phyloP scores from a whole-genome alignment of 2,797 vertebrate species.

The Hoplostethus mediterraneus region DNA sequence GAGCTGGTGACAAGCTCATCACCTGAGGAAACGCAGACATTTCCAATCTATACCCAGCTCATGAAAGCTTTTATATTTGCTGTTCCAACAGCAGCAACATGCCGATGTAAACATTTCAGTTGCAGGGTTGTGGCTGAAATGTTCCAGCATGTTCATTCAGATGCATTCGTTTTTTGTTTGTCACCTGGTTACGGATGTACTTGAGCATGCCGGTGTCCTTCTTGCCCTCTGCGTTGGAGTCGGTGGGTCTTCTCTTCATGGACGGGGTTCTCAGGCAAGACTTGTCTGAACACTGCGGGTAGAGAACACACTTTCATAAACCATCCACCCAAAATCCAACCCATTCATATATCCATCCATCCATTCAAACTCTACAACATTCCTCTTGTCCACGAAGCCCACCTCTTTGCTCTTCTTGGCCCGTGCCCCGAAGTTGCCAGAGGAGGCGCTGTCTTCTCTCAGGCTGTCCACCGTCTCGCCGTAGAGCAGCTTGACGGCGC shows the following conservation, averaged over 20 bases:
- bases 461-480: constrained; percentile 95
- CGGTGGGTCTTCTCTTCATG: constrained; percentile 93
- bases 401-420: constrained; percentile 97
- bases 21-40: constrained; percentile 83
- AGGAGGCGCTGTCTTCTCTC: constrained; percentile 82
- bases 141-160: no score
- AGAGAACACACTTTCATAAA: constrained; percentile 15
- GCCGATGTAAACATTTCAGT: background rate
- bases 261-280: constrained; percentile 97
- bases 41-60: no score
- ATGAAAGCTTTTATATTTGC: no score
- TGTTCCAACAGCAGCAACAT: background rate
- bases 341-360: background rate
- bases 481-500: constrained; percentile 96
- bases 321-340: background rate
- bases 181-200: constrained; percentile 97
- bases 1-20: constrained; percentile 97
- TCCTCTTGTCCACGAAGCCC: background rate
- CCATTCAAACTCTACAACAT: background rate
- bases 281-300: constrained; percentile 93
- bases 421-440: constrained; percentile 82
- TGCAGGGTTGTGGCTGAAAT: background rate
- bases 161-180: no score
- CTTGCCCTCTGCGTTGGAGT: constrained; percentile 93
- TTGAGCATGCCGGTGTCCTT: constrained; percentile 99